These are phyloP conservation scores for Suricata suricatta DNA, from an alignment of 2,113 vertebrate species.

Conservation along the genomic window DNA sequence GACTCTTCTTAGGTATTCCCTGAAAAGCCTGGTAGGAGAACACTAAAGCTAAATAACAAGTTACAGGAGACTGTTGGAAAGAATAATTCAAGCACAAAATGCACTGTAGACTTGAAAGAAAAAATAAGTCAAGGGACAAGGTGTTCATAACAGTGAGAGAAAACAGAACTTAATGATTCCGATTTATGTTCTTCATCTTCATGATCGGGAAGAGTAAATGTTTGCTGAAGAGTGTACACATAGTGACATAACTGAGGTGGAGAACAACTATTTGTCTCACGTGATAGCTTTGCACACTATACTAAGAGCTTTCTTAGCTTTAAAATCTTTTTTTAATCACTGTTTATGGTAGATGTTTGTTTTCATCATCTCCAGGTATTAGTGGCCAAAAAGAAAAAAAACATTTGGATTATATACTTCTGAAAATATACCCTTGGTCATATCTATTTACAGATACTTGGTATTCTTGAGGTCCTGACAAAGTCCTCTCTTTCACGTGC, in stretches of 20 bases:
- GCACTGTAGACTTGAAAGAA: not conserved
- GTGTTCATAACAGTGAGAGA: not conserved
- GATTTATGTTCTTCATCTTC: slow-evolving; percentile 25
- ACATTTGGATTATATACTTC: slow-evolving; percentile 22
- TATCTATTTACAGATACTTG: not conserved
- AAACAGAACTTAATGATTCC: not conserved
- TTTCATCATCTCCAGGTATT: slow-evolving; percentile 32
- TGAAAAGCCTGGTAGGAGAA: not conserved
- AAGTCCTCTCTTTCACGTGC: not conserved
- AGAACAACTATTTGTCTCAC: not conserved
- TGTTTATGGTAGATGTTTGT: slow-evolving; percentile 17
- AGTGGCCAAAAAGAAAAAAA: not conserved
- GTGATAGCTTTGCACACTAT: not conserved
- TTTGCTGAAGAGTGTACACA: not conserved
- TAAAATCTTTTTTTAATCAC: not conserved
- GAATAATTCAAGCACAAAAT: not conserved
- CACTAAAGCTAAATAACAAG: not conserved
- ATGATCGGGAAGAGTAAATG: slow-evolving; percentile 1
- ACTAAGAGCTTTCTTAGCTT: not conserved
- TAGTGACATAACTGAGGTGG: not conserved
- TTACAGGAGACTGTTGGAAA: not conserved
- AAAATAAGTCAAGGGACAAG: not conserved
- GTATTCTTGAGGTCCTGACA: slow-evolving; percentile 32
- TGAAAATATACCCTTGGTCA: not conserved
- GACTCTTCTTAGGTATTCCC: not conserved